phyloP scores from a whole-genome alignment of 2,888 invertebrate genomes.

The Tetragonisca angustula region DNA sequence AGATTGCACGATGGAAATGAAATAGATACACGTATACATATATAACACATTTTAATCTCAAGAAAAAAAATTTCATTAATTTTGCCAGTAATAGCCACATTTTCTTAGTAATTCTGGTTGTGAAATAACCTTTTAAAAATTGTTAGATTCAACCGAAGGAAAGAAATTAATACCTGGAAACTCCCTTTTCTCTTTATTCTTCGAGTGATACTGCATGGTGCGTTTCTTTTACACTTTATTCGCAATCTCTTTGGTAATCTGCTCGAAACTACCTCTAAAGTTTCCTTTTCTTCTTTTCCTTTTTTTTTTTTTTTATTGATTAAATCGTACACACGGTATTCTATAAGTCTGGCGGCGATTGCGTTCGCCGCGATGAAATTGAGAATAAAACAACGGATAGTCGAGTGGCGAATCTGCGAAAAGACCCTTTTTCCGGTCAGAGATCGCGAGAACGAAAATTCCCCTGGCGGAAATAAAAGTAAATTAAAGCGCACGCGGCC shows the following conservation, averaged over 20 bases:
- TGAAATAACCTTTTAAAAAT: not conserved
- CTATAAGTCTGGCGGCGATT: constrained; percentile 35
- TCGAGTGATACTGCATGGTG: not conserved
- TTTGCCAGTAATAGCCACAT: no score
- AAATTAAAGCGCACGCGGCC: constrained; percentile 75
- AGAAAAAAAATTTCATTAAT: no score
- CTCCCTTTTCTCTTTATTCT: not conserved
- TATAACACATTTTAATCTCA: no score
- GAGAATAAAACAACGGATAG: constrained; percentile 60
- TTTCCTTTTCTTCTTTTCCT: not conserved
- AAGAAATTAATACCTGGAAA: not conserved
- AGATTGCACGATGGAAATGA: no score
- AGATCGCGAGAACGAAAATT: constrained; percentile 69
- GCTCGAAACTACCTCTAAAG: constrained; percentile 35
- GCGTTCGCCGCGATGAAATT: constrained; percentile 46
- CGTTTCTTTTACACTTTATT: constrained; percentile 2
- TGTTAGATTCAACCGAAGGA: not conserved
- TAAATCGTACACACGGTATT: constrained; percentile 25
- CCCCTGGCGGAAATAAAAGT: constrained; percentile 78
- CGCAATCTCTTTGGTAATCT: constrained; percentile 35
- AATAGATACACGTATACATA: no score
- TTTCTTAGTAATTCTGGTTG: not conserved
- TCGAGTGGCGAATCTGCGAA: constrained; percentile 27
- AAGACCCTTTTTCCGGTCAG: constrained; percentile 40
- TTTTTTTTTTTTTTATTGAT: constrained; percentile 31